A percentile compares a stretch with the other conserved stretches of the same genome.
Conservation (phyloP, 2,113 vertebrate species). For the Camelus bactrianus region DNA sequence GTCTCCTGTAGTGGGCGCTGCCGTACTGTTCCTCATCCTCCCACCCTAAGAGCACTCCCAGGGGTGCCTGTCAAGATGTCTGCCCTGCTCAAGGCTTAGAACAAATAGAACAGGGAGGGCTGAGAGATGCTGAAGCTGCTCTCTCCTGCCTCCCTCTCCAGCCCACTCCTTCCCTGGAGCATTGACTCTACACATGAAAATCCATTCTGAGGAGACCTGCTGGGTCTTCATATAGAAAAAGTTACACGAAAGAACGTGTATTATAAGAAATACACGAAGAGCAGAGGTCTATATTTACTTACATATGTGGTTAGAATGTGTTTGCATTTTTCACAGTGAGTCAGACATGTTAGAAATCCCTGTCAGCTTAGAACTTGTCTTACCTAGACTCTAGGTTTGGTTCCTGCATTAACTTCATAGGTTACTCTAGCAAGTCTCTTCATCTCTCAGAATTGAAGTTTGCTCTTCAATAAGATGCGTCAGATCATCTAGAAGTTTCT, state of each 20-base stretch:
- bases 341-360: neutral
- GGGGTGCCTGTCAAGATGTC: neutral
- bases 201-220: neutral
- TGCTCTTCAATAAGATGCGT: neutral
- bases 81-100: neutral
- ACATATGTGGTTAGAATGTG: neutral
- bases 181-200: neutral
- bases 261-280: conserved; percentile 13
- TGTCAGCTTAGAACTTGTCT: conserved; percentile 21
- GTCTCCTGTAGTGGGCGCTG: neutral
- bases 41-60: neutral
- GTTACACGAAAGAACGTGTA: neutral
- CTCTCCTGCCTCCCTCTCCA: neutral
- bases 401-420: neutral
- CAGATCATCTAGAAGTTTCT: neutral
- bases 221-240: conserved; percentile 32
- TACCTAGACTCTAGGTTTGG: neutral
- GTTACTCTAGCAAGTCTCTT: neutral
- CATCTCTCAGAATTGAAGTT: neutral
- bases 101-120: neutral
- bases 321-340: conserved; percentile 27
- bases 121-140: neutral
- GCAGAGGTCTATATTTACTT: neutral
- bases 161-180: neutral
- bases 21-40: neutral